Evolutionary conservation across 2,113 vertebrate species (phyloP), one percentile per base, ranked within the genome.

Genomic region (Lampris megalopsis): DNA sequence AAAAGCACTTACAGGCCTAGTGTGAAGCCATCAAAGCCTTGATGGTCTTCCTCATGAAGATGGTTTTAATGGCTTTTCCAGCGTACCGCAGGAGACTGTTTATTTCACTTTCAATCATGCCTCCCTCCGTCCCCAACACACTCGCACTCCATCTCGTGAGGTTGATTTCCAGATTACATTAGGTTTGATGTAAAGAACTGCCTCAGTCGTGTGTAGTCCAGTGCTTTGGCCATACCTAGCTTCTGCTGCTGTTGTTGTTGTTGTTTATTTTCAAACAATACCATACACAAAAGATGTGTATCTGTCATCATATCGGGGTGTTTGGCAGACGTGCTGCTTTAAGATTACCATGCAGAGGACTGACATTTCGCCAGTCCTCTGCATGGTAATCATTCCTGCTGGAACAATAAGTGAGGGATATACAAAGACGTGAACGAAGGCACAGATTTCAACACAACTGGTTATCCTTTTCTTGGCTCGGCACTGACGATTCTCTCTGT

Each of bases 81-180:
- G 50, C 67, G 73, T 82, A 60, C 79, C 52, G 75, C 86, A 83
- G 82, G 87, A 85, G 79, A 83, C 69, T 91, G 87, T 92, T 92
- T 91, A 92, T 91, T 92, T 91, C 90, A 57, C 80, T 84, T 90
- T 80, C 84, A 92, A 89, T 92, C 89, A 90, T 80, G 73, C 9
- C 85, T 79, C 83, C 81, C 74, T 85, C 86, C 82, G 49, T 83
- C 86, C 68, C 67, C 81, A 82, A 68, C 81, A 73, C 79, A 11
- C 79, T 43, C 1, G 38, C 84, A 0, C 6, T 8, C 11, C 77
- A 80, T 85, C 87, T 80, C 84, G 89, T 68, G 79, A 80, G 71
- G 71, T 79, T 91, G 83, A 88, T 87, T 90, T 83, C 81, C 69
- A 58, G 86, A 91, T 90, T 88, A 82, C 58, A 40, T 89, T 82